Base-by-base conservation (phyloP, 2,888 invertebrate genomes). In the Ophion ventricosus region DNA sequence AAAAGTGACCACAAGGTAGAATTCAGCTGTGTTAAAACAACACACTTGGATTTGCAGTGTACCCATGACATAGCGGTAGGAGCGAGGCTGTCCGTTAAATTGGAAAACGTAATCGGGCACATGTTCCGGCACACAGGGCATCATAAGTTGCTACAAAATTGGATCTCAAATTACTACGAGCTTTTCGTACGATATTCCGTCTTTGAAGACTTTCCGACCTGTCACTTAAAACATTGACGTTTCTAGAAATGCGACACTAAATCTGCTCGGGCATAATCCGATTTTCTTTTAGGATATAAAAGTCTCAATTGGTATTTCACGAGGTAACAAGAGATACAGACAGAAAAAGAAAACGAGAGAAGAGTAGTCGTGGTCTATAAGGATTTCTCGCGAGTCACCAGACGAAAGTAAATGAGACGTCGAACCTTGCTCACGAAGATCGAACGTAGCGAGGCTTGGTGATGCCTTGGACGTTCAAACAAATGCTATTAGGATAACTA, bases 401-500 rank as follows among this genome's bases (percentile, higher is more conserved):
- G 56, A 2, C 14, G 35, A 23, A 35, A 76, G 49, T 61, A 61
- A 84, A 75, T 66, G 70, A 80, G 59, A 72, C 14, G 73, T 80
- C 63, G 35, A 49, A 64, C 69, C 57, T 43, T 14, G 59, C 49
- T 75, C 57, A 63, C 43, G 23, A 63, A 77, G 80, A 80, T 82
- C 35, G 63, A 67, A 63, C 63, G 73, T 85, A 80, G 74, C 54
- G 80, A 80, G 76, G 29, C 56, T 76, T 35, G 10, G 76, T 69
- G 64, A 26, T 25, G 59, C 64, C 43, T 43, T 35, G 80, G 69
- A 49, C 77, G 59, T 56, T 57, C 75, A 67, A 75, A 63, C 63
- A 56, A 80, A 23, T 54, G 35, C 61, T 23, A 57, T 78, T 77
- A 64, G 77, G 78, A 81, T 70, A 74, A 78, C 74, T 70, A 70